phyloP scores from a whole-genome alignment of 2,113 vertebrate species.

The Pavo muticus region DNA sequence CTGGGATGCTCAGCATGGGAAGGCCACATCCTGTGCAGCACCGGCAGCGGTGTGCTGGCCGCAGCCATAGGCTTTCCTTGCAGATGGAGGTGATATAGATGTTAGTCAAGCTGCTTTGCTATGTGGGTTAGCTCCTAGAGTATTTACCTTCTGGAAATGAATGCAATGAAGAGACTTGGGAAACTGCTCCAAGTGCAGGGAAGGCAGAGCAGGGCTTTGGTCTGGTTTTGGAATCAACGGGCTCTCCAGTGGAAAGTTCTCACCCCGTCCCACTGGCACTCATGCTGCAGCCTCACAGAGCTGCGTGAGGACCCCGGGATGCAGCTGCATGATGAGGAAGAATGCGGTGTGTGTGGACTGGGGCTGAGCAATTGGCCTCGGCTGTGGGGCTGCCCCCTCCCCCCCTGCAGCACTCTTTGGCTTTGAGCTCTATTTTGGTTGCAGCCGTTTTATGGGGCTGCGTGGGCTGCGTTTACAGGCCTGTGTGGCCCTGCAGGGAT shows the following conservation, averaged over 20 bases:
- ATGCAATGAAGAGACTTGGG: neutral
- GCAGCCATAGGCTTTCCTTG: fast-evolving
- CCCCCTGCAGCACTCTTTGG: neutral
- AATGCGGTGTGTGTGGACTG: neutral
- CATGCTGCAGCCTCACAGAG: too few relatives aligned
- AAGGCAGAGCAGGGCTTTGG: neutral
- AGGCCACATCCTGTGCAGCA: fast-evolving
- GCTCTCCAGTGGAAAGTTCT: neutral
- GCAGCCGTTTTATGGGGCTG: neutral
- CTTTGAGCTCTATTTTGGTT: neutral
- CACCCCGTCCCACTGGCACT: too few relatives aligned
- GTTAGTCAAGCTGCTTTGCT: fast-evolving
- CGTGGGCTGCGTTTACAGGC: neutral
- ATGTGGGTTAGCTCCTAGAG: neutral
- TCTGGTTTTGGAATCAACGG: neutral
- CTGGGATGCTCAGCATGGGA: neutral
- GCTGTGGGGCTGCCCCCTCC: neutral
- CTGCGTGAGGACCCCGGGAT: too few relatives aligned
- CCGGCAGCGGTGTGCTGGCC: neutral
- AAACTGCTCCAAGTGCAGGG: neutral
- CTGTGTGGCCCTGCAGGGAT: neutral
- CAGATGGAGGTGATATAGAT: neutral
- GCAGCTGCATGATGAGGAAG: neutral
- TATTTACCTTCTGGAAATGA: neutral
- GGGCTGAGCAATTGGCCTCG: neutral